Evolutionary conservation across 1,140 invertebrate species (phyloP).

Genomic region (Heliconius nattereri): DNA sequence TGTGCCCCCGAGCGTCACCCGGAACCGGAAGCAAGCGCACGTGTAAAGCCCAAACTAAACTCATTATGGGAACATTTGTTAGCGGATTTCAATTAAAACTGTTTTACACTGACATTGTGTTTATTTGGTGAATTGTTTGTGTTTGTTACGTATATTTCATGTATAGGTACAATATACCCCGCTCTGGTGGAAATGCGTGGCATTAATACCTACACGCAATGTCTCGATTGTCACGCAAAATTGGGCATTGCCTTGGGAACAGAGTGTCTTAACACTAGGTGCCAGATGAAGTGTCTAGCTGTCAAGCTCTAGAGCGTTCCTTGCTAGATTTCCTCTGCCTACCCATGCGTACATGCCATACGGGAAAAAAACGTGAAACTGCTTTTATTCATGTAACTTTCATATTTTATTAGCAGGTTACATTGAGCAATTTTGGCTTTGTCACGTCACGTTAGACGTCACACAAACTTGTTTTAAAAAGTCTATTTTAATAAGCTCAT

Average conservation of each 20-base stretch:
- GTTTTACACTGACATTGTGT: neutral
- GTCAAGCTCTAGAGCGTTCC: too few relatives aligned
- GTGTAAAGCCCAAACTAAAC: slow-evolving; percentile 13
- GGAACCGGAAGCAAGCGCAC: neutral
- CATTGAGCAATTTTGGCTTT: neutral
- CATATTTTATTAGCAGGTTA: neutral
- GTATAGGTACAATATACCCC: neutral
- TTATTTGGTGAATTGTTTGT: neutral
- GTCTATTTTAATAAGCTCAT: neutral
- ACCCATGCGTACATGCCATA: too few relatives aligned
- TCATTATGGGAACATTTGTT: slow-evolving; percentile 11
- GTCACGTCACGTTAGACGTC: neutral
- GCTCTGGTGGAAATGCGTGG: neutral
- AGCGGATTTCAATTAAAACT: slow-evolving; percentile 3
- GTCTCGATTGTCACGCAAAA: too few relatives aligned
- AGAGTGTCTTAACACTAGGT: too few relatives aligned
- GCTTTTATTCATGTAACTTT: neutral
- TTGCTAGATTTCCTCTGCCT: too few relatives aligned
- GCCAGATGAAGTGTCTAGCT: too few relatives aligned
- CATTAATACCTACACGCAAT: too few relatives aligned
- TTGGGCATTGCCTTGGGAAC: too few relatives aligned
- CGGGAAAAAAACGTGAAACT: too few relatives aligned
- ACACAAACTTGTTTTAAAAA: neutral
- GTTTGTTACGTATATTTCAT: neutral
- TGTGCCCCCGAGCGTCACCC: neutral